A percentile compares a stretch with the other conserved stretches of the same genome.
These are phyloP conservation scores for Rhopilema esculentum DNA, from an alignment of 30 jellyfish, hydroid and myxozoan genomes.

Conservation along the genomic window DNA sequence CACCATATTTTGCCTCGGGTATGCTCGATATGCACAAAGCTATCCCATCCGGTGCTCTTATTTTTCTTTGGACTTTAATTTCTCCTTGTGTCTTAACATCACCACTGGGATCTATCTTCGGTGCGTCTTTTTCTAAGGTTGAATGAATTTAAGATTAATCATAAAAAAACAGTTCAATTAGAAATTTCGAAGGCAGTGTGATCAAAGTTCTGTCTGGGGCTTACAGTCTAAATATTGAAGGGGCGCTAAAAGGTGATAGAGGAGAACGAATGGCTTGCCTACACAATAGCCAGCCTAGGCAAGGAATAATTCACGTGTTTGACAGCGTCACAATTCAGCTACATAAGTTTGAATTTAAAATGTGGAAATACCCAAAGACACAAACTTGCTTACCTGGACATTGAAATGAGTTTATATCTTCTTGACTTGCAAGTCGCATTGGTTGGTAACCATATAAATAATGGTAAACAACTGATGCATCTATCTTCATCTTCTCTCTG, in stretches of 20 bases:
- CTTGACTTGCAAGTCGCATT: slow-evolving; percentile 73
- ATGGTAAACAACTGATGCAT: slow-evolving; percentile 18
- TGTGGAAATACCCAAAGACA: background rate
- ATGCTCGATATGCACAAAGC: slow-evolving; percentile 87
- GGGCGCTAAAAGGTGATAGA: no score
- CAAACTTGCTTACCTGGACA: background rate
- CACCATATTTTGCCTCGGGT: slow-evolving; percentile 90
- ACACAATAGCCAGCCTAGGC: no score
- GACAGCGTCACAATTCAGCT: no score
- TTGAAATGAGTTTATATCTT: slow-evolving; percentile 46
- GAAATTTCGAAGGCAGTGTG: no score
- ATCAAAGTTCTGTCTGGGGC: no score
- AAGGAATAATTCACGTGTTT: no score
- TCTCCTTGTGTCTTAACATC: background rate
- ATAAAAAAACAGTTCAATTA: no score
- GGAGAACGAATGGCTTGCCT: no score
- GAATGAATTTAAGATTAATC: background rate
- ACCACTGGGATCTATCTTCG: background rate
- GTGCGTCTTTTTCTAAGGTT: background rate
- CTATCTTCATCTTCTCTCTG: slow-evolving; percentile 20
- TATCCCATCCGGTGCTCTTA: slow-evolving; percentile 85
- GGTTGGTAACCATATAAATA: slow-evolving; percentile 76
- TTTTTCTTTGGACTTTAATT: slow-evolving; percentile 40
- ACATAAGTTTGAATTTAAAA: background rate
- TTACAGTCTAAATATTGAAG: no score